Conservation (phyloP, 2,888 invertebrate genomes). For the Watsonalla cultraria region DNA sequence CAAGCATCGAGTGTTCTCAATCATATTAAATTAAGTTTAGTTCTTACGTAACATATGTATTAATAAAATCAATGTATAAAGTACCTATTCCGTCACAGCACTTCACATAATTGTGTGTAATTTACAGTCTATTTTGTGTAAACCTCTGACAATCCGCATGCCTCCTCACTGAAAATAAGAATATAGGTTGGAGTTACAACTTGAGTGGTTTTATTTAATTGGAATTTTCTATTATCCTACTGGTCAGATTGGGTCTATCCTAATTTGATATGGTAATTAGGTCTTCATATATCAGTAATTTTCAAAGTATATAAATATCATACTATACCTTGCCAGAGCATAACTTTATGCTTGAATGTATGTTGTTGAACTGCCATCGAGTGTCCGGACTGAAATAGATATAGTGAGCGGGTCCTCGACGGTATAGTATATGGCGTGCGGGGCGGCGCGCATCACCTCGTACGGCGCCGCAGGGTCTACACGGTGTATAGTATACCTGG, state of each 20-base stretch:
- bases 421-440: too few species aligned
- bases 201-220: background rate
- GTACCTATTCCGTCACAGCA: conserved; percentile 69
- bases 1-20: conserved; percentile 67
- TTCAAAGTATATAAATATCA: too few species aligned
- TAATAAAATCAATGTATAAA: conserved; percentile 54
- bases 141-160: conserved; percentile 7
- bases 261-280: too few species aligned
- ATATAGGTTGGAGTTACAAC: background rate
- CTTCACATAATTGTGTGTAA: conserved; percentile 49
- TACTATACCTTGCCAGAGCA: too few species aligned
- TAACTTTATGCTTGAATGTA: too few species aligned
- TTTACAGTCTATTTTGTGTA: conserved; percentile 25
- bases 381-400: too few species aligned
- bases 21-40: conserved; percentile 75
- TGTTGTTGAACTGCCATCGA: too few species aligned
- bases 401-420: too few species aligned
- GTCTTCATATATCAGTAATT: too few species aligned
- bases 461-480: conserved; percentile 79
- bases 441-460: conserved; percentile 97
- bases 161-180: conserved; percentile 51
- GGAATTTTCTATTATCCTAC: too few species aligned
- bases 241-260: too few species aligned
- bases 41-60: conserved; percentile 64
- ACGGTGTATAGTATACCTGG: conserved; percentile 19